Evolutionary conservation across 2,888 invertebrate species (phyloP).

Genomic region (Gibbula magus): DNA sequence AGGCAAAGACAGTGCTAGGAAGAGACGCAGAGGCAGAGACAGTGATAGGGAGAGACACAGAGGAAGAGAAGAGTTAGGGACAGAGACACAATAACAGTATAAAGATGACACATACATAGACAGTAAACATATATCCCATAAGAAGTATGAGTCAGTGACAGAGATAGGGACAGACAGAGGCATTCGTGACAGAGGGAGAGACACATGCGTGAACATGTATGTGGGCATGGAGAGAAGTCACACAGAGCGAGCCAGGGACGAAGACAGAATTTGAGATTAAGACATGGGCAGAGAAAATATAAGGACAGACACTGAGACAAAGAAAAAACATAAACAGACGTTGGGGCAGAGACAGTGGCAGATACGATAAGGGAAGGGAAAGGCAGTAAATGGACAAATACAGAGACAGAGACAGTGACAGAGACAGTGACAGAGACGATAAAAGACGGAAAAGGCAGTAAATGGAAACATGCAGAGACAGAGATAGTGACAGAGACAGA

Average conservation of each 20-base stretch:
- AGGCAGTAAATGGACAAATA: background rate
- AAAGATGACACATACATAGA: too few relatives aligned
- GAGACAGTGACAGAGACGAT: background rate
- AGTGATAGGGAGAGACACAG: background rate
- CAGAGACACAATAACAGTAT: constrained; percentile 15
- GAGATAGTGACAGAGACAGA: background rate
- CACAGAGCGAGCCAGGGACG: background rate
- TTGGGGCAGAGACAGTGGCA: background rate
- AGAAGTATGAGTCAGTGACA: too few relatives aligned
- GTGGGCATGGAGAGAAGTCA: background rate
- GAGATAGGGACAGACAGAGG: constrained; percentile 17
- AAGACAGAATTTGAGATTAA: constrained; percentile 16
- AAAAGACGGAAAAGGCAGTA: background rate
- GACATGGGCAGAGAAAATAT: background rate
- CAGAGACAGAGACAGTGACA: constrained; percentile 14
- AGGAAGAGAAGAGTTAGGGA: background rate
- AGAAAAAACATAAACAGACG: background rate
- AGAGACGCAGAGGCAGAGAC: background rate
- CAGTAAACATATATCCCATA: too few relatives aligned
- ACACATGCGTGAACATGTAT: background rate
- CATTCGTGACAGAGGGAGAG: background rate
- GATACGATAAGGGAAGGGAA: constrained; percentile 13
- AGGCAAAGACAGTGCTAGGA: too few relatives aligned
- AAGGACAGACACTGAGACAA: constrained; percentile 1
- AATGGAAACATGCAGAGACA: constrained; percentile 1